Percentiles rank a stretch among this genome's conserved stretches.
Conservation (phyloP, 2,888 invertebrate species). For the Cetonia aurata region DNA sequence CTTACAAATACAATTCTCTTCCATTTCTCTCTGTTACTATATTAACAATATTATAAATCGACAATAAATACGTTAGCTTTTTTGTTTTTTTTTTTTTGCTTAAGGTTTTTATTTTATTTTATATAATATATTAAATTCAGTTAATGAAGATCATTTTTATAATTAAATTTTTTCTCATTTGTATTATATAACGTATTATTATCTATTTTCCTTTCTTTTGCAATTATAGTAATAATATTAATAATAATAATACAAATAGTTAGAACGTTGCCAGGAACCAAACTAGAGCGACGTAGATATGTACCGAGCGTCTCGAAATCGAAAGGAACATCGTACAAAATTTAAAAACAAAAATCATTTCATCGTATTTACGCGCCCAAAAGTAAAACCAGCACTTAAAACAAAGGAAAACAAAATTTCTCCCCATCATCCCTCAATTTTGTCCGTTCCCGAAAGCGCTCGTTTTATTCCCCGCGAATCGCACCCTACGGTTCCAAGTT, state of each 20-base stretch:
- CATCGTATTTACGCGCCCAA: neutral
- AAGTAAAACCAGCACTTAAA: neutral
- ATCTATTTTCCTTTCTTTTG: no score
- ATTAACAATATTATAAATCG: constrained; percentile 42
- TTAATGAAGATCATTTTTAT: constrained; percentile 12
- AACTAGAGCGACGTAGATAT: constrained; percentile 1
- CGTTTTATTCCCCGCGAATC: no score
- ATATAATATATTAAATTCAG: constrained; percentile 12
- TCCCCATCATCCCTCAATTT: constrained; percentile 5
- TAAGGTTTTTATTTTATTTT: constrained; percentile 4
- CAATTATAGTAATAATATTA: neutral
- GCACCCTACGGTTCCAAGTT: neutral
- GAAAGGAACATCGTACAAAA: neutral
- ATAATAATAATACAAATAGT: constrained; percentile 6
- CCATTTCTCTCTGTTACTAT: no score
- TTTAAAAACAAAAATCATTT: neutral
- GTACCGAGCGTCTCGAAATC: constrained; percentile 2
- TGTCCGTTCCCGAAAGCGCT: no score
- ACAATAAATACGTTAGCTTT: constrained; percentile 44
- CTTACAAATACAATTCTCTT: constrained; percentile 32
- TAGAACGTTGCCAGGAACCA: neutral
- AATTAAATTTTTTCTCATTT: constrained; percentile 1
- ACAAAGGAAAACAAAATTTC: constrained; percentile 1
- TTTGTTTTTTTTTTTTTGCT: constrained; percentile 23
- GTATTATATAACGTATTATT: neutral